Evolutionary conservation across 2,888 invertebrate species (phyloP).

Genomic region (Tiliacea citrago): DNA sequence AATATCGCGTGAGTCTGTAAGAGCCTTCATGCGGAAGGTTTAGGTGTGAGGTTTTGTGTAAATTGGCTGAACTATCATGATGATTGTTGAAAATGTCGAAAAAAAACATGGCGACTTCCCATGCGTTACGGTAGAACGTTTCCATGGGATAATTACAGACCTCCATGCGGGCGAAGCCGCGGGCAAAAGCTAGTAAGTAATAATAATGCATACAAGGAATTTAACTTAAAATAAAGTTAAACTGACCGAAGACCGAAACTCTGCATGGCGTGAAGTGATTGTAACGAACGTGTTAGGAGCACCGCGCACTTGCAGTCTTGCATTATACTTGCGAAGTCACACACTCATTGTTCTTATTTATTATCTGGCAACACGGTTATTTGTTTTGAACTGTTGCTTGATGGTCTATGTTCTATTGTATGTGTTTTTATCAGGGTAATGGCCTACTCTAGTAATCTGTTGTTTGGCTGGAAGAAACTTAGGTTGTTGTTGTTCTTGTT

Average conservation of each 20-base stretch:
- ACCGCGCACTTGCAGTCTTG: background rate
- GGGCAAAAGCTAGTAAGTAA: background rate
- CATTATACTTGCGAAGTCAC: background rate
- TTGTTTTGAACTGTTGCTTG: background rate
- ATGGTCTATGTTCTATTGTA: constrained; percentile 1
- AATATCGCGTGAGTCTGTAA: too few species aligned
- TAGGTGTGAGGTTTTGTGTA: too few species aligned
- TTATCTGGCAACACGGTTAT: background rate
- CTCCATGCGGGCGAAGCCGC: too few species aligned
- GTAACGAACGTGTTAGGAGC: background rate
- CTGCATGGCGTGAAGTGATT: background rate
- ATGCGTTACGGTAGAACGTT: too few species aligned
- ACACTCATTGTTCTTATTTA: constrained; percentile 9
- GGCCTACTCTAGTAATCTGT: background rate
- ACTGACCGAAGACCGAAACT: too few species aligned
- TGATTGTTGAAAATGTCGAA: too few species aligned
- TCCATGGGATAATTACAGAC: too few species aligned
- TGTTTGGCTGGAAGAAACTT: background rate
- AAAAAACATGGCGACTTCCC: too few species aligned
- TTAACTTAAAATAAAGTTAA: background rate
- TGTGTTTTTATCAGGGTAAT: background rate
- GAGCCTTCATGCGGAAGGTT: too few species aligned
- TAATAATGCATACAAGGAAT: background rate
- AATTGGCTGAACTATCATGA: too few species aligned
- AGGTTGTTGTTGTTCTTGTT: background rate